A percentile compares a stretch with the other conserved stretches of the same genome.
Evolutionary conservation across 2,113 vertebrate species (phyloP).

Genomic region (Cebus imitator): DNA sequence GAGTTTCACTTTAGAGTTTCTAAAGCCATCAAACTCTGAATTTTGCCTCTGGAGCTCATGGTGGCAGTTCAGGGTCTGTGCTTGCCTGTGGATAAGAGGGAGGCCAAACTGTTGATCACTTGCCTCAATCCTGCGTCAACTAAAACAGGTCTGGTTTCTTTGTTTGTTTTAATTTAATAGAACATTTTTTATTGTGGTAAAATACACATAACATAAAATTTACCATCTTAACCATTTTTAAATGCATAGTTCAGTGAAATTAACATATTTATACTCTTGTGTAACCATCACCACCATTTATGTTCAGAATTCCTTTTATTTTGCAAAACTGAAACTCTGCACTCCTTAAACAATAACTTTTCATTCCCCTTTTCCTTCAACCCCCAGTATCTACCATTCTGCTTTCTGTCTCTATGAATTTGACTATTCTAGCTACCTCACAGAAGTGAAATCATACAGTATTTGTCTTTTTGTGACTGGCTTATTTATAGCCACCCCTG

Average conservation of each 20-base stretch:
- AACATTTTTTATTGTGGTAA: no score
- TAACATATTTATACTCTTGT: not conserved
- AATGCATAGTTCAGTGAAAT: not conserved
- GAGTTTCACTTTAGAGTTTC: no score
- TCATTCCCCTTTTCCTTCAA: not conserved
- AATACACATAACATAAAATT: no score
- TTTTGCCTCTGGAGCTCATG: no score
- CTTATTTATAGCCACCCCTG: not conserved
- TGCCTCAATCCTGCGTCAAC: no score
- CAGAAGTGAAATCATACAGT: not conserved
- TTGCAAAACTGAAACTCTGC: not conserved
- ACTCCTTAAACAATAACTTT: not conserved
- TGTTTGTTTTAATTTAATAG: no score
- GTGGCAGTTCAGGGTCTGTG: no score
- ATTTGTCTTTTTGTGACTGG: not conserved
- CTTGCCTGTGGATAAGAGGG: no score
- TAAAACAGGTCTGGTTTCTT: no score
- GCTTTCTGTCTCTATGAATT: not conserved
- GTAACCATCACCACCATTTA: not conserved
- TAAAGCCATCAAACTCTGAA: no score
- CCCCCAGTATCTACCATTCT: not conserved
- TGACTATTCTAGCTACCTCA: not conserved
- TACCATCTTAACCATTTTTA: not conserved
- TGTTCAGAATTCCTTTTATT: not conserved
- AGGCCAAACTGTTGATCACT: no score